Conservation (phyloP, 2,797 vertebrate species). For the Florisuga fusca region DNA sequence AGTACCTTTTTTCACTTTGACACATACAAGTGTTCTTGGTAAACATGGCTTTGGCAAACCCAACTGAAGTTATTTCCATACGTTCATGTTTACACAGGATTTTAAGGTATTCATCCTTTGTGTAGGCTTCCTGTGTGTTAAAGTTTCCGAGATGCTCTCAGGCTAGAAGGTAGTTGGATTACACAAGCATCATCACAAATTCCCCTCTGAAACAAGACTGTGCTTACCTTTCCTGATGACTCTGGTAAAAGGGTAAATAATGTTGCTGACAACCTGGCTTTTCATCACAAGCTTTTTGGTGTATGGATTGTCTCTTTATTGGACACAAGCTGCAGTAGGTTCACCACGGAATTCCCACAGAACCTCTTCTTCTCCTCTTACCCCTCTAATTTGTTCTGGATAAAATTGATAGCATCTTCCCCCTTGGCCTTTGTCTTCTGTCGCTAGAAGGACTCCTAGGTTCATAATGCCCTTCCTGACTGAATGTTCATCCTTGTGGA, state of each 20-base stretch:
- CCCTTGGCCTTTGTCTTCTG: not conserved
- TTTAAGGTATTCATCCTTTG: not conserved
- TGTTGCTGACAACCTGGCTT: not conserved
- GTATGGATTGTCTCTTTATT: not conserved
- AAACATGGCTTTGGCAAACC: not conserved
- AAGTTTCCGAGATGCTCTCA: not conserved
- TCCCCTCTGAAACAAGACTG: not conserved
- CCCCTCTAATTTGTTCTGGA: not conserved
- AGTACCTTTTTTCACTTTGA: not conserved
- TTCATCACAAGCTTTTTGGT: not conserved
- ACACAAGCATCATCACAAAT: not conserved
- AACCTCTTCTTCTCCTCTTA: not conserved
- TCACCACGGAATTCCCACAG: not conserved
- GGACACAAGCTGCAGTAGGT: not conserved
- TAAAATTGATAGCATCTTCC: not conserved
- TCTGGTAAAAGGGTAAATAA: not conserved
- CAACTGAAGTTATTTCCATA: not conserved
- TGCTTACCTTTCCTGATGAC: not conserved
- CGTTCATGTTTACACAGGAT: not conserved
- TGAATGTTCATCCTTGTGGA: not conserved
- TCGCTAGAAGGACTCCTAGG: not conserved
- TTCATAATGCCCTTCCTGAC: not conserved
- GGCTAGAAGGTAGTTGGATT: not conserved
- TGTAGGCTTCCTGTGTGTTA: rapidly evolving
- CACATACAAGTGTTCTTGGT: not conserved